Base-by-base conservation (phyloP, 2,888 invertebrate genomes). In the Scaptomyza flava region DNA sequence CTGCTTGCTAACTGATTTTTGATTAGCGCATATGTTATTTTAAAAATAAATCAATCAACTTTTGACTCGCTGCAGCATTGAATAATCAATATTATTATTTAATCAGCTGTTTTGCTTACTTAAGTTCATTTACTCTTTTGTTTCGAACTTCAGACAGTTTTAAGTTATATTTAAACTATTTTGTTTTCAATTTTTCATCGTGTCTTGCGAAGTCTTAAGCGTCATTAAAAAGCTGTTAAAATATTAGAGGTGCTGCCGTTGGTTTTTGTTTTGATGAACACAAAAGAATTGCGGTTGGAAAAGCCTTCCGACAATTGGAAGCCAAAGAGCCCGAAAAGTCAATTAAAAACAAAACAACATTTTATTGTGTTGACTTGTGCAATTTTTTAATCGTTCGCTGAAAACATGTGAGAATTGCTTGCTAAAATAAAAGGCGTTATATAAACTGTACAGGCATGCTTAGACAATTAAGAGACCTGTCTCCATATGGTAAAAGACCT, bases 221-320 rank as follows among this genome's bases (percentile, higher is more conserved):
- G 56, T 74, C 77, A 82, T 82, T 82, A 82, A 82, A 81, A 85
- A 73, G 73, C 70, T 81, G 70, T 78, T 79, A 47, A 73, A 73
- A 73, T 68, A 68, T 68, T 76, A 51, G 41, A 54, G 59, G 50
- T 47, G 45, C 60, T 65, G 27, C 9, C 47, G 52, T 63, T 47
- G 43, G 38, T 63, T 50, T 30, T 51, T 63, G 41, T 68, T 47
- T 3, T 38, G 63, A 51, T 38, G 38, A 66, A 66, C 42, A 82
- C 80, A 84, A 81, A 82, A 81, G 85, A 85, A 81, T 82, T 85
- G 75, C 65, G 54, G 14, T 53, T 38, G 38, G 46, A 78, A 59
- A 68, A 62, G 68, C 54, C 47, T 52, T 50, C 41, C 41, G 17
- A 41, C 56, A 59, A 33, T 51, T 52, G 34, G 34, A 34, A 63